Conservation (phyloP, 2,888 invertebrate species). For the Leucophenga maculata region DNA sequence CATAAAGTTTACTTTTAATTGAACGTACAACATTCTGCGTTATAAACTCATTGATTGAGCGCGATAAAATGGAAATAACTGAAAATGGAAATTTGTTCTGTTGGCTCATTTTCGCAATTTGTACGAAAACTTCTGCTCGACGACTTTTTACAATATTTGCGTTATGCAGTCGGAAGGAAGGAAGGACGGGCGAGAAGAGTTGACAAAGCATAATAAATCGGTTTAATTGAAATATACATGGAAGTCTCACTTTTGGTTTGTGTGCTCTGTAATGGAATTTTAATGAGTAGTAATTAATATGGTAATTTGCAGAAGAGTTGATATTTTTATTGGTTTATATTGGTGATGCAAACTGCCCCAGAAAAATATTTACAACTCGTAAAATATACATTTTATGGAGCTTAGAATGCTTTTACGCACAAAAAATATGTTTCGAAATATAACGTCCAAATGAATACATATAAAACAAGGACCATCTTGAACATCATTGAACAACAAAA, state of each 20-base stretch:
- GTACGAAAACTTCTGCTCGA: not conserved
- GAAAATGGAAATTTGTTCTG: slow-evolving; percentile 58
- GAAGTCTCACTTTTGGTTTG: not conserved
- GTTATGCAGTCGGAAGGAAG: slow-evolving; percentile 33
- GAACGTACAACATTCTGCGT: slow-evolving; percentile 54
- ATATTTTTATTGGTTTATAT: slow-evolving; percentile 33
- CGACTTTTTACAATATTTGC: slow-evolving; percentile 6
- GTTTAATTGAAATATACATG: slow-evolving; percentile 30
- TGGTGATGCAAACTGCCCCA: not conserved
- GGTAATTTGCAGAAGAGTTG: slow-evolving; percentile 61
- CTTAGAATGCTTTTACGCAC: not conserved
- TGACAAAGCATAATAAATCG: slow-evolving; percentile 64
- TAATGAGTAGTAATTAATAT: slow-evolving; percentile 68
- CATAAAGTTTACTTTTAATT: slow-evolving; percentile 62
- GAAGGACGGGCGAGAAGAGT: slow-evolving; percentile 43
- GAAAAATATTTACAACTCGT: not conserved
- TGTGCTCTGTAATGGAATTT: slow-evolving; percentile 58
- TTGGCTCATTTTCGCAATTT: slow-evolving; percentile 60
- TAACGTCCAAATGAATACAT: too few relatives aligned
- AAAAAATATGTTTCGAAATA: not conserved
- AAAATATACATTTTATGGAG: not conserved
- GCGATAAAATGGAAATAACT: slow-evolving; percentile 52
- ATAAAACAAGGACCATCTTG: too few relatives aligned
- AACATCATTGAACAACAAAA: too few relatives aligned
- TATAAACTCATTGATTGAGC: slow-evolving; percentile 63